Conservation (phyloP, 2,797 vertebrate genomes). For the Xenopus petersii region DNA sequence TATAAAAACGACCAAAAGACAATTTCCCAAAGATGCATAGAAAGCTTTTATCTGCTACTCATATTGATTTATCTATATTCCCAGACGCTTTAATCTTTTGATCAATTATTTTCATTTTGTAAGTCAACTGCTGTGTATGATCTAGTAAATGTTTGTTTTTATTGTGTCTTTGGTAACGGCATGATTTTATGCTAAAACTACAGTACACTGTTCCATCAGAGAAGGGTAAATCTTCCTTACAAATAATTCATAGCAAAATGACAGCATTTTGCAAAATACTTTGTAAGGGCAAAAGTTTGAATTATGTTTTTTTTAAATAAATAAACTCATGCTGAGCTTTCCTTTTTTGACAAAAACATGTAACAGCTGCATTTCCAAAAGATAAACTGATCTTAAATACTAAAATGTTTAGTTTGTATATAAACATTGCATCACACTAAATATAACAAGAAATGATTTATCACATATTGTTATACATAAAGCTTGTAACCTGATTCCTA, state of each 20-base stretch:
- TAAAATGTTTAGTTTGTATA: too few species aligned
- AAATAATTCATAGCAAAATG: not conserved
- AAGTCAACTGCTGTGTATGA: slow-evolving; percentile 1
- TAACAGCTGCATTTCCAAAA: too few species aligned
- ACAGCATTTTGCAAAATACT: not conserved
- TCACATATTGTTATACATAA: too few species aligned
- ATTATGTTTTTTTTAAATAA: too few species aligned
- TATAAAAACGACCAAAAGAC: slow-evolving; percentile 11
- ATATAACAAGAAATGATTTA: too few species aligned
- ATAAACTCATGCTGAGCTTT: too few species aligned
- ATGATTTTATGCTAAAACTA: not conserved
- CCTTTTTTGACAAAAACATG: too few species aligned
- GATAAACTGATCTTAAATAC: too few species aligned
- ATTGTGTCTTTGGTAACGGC: not conserved
- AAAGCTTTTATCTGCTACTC: slow-evolving; percentile 5
- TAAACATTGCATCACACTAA: too few species aligned
- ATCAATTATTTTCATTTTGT: slow-evolving; percentile 14
- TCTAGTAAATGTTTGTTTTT: slow-evolving; percentile 15
- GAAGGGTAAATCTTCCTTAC: not conserved
- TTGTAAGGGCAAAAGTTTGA: not conserved
- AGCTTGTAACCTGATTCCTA: too few species aligned
- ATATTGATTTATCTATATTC: slow-evolving; percentile 17
- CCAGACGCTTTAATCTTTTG: slow-evolving; percentile 17
- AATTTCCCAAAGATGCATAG: slow-evolving; percentile 5
- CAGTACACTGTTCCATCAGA: not conserved